These are phyloP conservation scores for Chymomyza caudatula DNA, from an alignment of 2,888 invertebrate genomes.

Conservation along the genomic window DNA sequence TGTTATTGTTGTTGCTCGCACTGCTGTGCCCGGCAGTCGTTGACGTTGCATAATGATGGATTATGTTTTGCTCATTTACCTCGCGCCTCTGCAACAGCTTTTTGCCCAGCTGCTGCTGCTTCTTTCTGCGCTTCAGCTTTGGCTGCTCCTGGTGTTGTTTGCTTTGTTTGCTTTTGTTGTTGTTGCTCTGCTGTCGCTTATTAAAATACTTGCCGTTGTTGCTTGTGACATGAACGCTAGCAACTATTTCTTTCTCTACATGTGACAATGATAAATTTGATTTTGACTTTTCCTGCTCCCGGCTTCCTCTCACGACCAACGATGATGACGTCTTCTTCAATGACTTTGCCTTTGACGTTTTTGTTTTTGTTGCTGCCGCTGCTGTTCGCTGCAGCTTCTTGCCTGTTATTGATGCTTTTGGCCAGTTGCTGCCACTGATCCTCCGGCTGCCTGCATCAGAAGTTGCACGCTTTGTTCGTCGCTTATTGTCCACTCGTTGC, in stretches of 20 bases:
- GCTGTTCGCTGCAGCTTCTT: slow-evolving; percentile 42
- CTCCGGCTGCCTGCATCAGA: slow-evolving; percentile 14
- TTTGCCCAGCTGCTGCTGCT: slow-evolving; percentile 18
- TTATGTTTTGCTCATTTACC: slow-evolving; percentile 66
- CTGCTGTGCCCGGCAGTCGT: slow-evolving; percentile 9
- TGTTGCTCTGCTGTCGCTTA: slow-evolving; percentile 74
- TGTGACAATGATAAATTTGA: slow-evolving; percentile 77
- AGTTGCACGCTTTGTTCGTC: slow-evolving; percentile 59
- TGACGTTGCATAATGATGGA: slow-evolving; percentile 67
- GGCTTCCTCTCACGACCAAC: too few relatives aligned
- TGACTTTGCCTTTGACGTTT: slow-evolving; percentile 25
- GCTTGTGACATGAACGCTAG: slow-evolving; percentile 41
- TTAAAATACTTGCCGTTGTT: slow-evolving; percentile 69
- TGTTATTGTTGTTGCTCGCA: slow-evolving; percentile 9
- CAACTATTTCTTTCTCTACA: slow-evolving; percentile 45
- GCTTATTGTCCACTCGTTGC: slow-evolving; percentile 44
- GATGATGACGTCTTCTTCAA: slow-evolving; percentile 12
- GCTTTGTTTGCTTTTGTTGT: slow-evolving; percentile 45
- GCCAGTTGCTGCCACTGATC: slow-evolving; percentile 35
- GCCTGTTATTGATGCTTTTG: slow-evolving; percentile 50
- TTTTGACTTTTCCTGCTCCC: slow-evolving; percentile 45
- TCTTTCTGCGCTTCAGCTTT: neutral
- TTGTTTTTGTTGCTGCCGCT: slow-evolving; percentile 39
- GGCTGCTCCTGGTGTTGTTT: slow-evolving; percentile 7
- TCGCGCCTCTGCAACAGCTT: slow-evolving; percentile 33